Base-by-base conservation (phyloP, 2,797 vertebrate genomes). In the Notoglanidium macrostoma region DNA sequence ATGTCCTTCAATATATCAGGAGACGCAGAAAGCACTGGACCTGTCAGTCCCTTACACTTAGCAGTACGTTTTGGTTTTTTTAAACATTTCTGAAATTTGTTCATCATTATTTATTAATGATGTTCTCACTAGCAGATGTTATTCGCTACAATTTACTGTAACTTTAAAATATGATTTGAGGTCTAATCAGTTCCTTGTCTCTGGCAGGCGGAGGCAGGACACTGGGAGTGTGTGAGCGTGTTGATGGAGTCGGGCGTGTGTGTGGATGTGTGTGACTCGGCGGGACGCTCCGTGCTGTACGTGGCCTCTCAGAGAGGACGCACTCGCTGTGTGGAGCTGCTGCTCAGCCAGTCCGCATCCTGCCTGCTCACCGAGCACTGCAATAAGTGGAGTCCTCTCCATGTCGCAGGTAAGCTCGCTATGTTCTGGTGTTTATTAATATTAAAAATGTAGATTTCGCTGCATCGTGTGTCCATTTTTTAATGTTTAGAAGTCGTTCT, bases 1-100 rank as follows among this genome's bases (percentile, higher is more conserved):
- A 98, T 99, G 97, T 98, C 98, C 84, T 98, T 98, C 93, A 99
- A 99, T 95, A 97, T 97, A 95, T 96, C 98, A 94, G 97, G 97
- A 95, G 97, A 99, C 87, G 97, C 97, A 93, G 98, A 99, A 91
- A 98, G 97, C 95, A 97, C 96, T 91, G 95, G 97, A 93, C 97
- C 97, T 74, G 96, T 98, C 94, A 99, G 98, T 94, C 97, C 98
- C 81, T 96, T 99, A 95, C 98, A 99, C 96, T 97, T 99, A 92
- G 98, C 98, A 95, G 98, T 99, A 91, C 96, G 57, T 40, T 51
- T 7, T 65, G 1, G 6, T 10, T 35, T 51, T 21, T 17, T 67
- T 67, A 10, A 55, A 40, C 12, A 7, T 61, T 23, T 74, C 1
- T 84, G 2, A n/a, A 54, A 8, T 8, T 9, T 23, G 2, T 72